Conservation (phyloP, 2,888 invertebrate species). For the Sepioteuthis lessoniana region DNA sequence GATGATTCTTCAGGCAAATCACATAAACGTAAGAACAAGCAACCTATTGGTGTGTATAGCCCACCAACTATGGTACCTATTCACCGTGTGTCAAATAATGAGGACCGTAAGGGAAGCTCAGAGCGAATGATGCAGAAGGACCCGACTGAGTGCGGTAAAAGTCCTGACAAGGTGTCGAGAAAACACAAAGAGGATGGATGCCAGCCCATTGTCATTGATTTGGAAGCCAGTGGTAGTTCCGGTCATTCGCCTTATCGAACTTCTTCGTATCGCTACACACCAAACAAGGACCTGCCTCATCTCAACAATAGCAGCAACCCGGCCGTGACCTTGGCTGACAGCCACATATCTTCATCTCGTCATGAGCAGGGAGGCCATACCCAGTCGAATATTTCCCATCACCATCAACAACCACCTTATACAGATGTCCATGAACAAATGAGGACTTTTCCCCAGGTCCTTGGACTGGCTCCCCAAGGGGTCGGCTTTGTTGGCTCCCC, state of each 20-base stretch:
- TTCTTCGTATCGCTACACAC: background rate
- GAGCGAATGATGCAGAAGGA: background rate
- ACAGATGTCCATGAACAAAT: constrained; percentile 35
- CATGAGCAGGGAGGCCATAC: background rate
- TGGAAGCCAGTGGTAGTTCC: constrained; percentile 36
- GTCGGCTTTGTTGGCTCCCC: background rate
- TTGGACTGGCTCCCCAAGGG: constrained; percentile 34
- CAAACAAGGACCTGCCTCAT: background rate
- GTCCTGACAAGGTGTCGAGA: background rate
- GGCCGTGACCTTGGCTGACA: background rate
- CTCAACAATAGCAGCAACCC: background rate
- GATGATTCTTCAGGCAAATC: background rate
- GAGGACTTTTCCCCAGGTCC: constrained; percentile 39
- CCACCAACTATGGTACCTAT: constrained; percentile 46
- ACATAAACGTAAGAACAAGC: constrained; percentile 35
- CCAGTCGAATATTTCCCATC: constrained; percentile 12
- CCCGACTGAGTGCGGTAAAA: background rate
- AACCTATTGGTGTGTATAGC: background rate
- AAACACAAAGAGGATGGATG: background rate
- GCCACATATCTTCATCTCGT: constrained; percentile 34
- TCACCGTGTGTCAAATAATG: background rate
- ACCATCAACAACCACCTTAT: constrained; percentile 11
- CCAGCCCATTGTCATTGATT: background rate
- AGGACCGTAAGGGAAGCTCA: background rate
- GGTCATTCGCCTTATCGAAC: constrained; percentile 34